Conservation (phyloP, 2,888 invertebrate species). For the Pristionchus arcanus region DNA sequence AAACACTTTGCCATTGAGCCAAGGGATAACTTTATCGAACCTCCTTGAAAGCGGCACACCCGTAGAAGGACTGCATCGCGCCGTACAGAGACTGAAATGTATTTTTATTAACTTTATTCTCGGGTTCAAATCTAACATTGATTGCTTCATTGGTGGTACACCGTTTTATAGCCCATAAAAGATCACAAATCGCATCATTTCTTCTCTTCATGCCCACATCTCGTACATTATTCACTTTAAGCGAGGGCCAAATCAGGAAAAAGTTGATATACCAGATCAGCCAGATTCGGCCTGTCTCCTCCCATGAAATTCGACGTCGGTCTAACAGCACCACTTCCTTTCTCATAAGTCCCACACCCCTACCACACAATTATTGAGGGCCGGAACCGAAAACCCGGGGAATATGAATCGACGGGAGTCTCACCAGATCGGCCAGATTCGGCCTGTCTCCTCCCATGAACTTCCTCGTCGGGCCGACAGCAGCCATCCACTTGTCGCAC, state of each 20-base stretch:
- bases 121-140: background rate
- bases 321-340: no score
- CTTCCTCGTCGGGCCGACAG: conserved; percentile 84
- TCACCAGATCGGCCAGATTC: conserved; percentile 90
- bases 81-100: conserved; percentile 71
- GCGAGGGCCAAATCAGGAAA: background rate
- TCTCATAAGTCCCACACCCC: background rate
- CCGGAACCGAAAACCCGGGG: no score
- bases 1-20: background rate
- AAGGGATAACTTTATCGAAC: conserved; percentile 62
- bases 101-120: background rate
- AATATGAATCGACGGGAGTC: no score
- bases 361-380: no score
- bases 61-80: conserved; percentile 77
- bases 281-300: background rate
- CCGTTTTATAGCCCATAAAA: no score
- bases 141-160: background rate
- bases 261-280: background rate
- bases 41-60: conserved; percentile 75
- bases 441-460: conserved; percentile 92
- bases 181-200: background rate
- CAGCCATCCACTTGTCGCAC: conserved; percentile 88
- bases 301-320: no score
- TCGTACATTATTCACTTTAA: background rate
- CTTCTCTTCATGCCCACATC: background rate